A percentile compares a stretch with the other conserved stretches of the same genome.
Evolutionary conservation across 2,113 vertebrate species (phyloP).

Genomic region (Salvator merianae): DNA sequence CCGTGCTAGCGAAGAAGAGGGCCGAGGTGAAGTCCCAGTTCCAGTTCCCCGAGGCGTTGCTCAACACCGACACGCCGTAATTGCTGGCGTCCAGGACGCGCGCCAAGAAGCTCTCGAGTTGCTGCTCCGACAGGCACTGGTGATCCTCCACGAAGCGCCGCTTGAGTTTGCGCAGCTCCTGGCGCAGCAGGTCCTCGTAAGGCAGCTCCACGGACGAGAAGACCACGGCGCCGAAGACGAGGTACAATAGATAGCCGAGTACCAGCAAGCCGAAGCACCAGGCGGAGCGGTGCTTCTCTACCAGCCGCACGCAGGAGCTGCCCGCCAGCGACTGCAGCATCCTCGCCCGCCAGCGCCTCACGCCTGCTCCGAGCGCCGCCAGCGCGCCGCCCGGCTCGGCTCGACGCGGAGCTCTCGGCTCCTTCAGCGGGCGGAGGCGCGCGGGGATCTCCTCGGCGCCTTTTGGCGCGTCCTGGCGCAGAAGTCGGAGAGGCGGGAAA

Average conservation of each 20-base stretch:
- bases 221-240: slow-evolving; percentile 93
- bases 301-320: slow-evolving; percentile 88
- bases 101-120: slow-evolving; percentile 86
- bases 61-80: slow-evolving; percentile 93
- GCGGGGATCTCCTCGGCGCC: neutral
- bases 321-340: slow-evolving; percentile 92
- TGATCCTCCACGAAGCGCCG: slow-evolving; percentile 88
- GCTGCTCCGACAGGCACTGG: slow-evolving; percentile 85
- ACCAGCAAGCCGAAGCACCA: slow-evolving; percentile 89
- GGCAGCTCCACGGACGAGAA: slow-evolving; percentile 97
- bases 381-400: slow-evolving; percentile 11
- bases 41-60: slow-evolving; percentile 91
- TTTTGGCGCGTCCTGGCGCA: neutral
- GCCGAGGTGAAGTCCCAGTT: slow-evolving; percentile 98
- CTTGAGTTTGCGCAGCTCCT: slow-evolving; percentile 85
- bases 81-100: slow-evolving; percentile 91
- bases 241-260: slow-evolving; percentile 88
- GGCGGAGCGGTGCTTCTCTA: slow-evolving; percentile 88
- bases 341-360: slow-evolving; percentile 55
- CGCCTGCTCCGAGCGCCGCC: slow-evolving; percentile 7
- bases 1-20: slow-evolving; percentile 95
- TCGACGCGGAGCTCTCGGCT: neutral
- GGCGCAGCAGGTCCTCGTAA: slow-evolving; percentile 89
- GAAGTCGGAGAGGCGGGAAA: neutral
- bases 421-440: neutral